These are phyloP conservation scores for Nyctalus aviator DNA, from an alignment of 2,797 vertebrate genomes.

Conservation along the genomic window DNA sequence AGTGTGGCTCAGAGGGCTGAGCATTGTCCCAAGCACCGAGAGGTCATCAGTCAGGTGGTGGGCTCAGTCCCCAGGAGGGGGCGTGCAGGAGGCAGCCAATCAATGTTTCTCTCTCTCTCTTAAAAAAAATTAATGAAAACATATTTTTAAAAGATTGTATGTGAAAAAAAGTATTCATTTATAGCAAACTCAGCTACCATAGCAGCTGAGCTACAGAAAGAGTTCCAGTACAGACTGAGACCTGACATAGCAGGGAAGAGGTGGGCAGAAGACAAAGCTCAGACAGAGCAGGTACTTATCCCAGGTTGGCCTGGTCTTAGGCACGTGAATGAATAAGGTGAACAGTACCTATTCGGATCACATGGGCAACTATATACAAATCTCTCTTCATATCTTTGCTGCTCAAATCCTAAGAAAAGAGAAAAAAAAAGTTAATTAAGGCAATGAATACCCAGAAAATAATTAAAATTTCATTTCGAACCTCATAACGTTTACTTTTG, in stretches of 20 bases:
- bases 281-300: not conserved
- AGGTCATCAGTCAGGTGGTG: too few species aligned
- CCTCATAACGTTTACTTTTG: not conserved
- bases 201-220: not conserved
- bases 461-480: slow-evolving; percentile 42
- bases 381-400: slow-evolving; percentile 99
- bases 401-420: slow-evolving; percentile 94
- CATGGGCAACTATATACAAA: slow-evolving; percentile 97
- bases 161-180: not conserved
- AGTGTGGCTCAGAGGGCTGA: too few species aligned
- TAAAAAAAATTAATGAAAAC: too few species aligned
- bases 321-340: slow-evolving; percentile 56
- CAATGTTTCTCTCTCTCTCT: too few species aligned
- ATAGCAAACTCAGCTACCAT: not conserved
- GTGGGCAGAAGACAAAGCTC: not conserved
- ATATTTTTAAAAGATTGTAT: not conserved
- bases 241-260: not conserved
- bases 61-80: too few species aligned
- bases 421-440: slow-evolving; percentile 63
- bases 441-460: slow-evolving; percentile 39
- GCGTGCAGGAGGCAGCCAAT: too few species aligned
- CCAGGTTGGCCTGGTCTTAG: not conserved
- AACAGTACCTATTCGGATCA: slow-evolving; percentile 96
- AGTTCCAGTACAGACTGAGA: not conserved
- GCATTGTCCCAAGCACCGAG: too few species aligned